These are phyloP conservation scores for Oncorhynchus kisutch DNA, from an alignment of 2,113 vertebrate species.

Conservation along the genomic window DNA sequence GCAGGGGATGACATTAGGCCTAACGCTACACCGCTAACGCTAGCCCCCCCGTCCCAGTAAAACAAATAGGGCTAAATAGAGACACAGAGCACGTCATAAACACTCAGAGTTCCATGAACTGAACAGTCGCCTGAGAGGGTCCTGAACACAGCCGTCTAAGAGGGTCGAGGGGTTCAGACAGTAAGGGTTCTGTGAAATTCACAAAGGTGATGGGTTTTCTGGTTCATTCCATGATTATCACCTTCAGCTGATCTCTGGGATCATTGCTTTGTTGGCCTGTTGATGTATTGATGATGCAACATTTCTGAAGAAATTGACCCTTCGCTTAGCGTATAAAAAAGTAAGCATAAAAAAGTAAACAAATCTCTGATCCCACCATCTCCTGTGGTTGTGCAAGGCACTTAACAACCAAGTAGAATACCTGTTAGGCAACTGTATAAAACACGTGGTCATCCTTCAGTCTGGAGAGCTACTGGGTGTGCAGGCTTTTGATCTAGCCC, in stretches of 20 bases:
- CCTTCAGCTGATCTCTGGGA: not conserved
- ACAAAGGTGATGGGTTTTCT: slow-evolving; percentile 26
- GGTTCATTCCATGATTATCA: slow-evolving; percentile 7
- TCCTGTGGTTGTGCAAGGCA: too few relatives aligned
- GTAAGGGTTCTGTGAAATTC: slow-evolving; percentile 19
- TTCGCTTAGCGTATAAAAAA: too few relatives aligned
- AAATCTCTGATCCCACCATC: too few relatives aligned
- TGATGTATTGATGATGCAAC: not conserved
- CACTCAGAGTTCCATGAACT: slow-evolving; percentile 3
- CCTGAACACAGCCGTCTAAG: slow-evolving; percentile 6
- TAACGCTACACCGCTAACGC: not conserved
- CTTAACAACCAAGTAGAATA: too few relatives aligned
- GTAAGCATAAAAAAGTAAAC: too few relatives aligned
- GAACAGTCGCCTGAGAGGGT: slow-evolving; percentile 2
- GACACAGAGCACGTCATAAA: slow-evolving; percentile 18
- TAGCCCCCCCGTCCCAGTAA: not conserved
- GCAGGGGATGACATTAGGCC: slow-evolving; percentile 7
- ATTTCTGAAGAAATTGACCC: too few relatives aligned
- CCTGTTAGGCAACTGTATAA: too few relatives aligned
- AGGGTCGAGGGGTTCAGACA: slow-evolving; percentile 6
- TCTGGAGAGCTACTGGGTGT: too few relatives aligned
- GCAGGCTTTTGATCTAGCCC: too few relatives aligned
- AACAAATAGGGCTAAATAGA: slow-evolving; percentile 19
- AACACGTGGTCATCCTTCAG: too few relatives aligned
- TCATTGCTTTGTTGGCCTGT: not conserved